Base-by-base conservation (phyloP, 1,140 invertebrate species). In the Pseudomyrmex dendroicus region DNA sequence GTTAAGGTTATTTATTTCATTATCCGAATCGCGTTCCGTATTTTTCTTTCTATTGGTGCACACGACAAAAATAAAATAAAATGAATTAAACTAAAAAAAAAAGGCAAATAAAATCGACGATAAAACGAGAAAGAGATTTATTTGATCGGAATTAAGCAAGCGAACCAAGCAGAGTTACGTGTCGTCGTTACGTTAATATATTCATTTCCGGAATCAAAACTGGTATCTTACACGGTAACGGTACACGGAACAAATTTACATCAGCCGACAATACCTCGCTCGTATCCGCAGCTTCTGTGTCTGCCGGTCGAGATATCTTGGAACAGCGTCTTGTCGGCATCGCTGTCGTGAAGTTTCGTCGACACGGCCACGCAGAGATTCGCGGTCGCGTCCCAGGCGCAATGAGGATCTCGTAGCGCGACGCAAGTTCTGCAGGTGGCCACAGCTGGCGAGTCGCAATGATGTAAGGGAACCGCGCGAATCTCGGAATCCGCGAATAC, bases 371-470 rank as follows among this genome's bases (percentile, higher is more conserved):
- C 96, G 93, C 98, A 98, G 85, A 96, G 95, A 87, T 96, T 95
- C 83, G 96, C 95, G 70, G 96, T 96, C 44, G 96, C 96, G 93
- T 98, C 97, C 99, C 99, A 99, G 10, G 98, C 98, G 95, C 99
- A 99, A 93, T 99, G 98, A 0, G 99, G 99, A 95, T 99, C 99
- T 95, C 99, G 98, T 25, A 99, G 95, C 17, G 96, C 96, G 0
- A 99, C 96, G 94, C 99, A 99, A 76, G 97, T 96, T 77, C 97
- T 96, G 94, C 93, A 97, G 94, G 94, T 94, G 83, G 93, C 93
- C 67, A 94, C 95, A 25, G 92, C 83, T 0, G 91, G 87, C 54
- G 93, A 93, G 87, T 95, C 94, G 92, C 99, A 99, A 91, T 98
- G 96, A 89, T 98, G 97, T 13, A 99, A 94, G 13, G 97, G 97